phyloP scores from a whole-genome alignment of 1,140 invertebrate species.

The Aphis craccivora region DNA sequence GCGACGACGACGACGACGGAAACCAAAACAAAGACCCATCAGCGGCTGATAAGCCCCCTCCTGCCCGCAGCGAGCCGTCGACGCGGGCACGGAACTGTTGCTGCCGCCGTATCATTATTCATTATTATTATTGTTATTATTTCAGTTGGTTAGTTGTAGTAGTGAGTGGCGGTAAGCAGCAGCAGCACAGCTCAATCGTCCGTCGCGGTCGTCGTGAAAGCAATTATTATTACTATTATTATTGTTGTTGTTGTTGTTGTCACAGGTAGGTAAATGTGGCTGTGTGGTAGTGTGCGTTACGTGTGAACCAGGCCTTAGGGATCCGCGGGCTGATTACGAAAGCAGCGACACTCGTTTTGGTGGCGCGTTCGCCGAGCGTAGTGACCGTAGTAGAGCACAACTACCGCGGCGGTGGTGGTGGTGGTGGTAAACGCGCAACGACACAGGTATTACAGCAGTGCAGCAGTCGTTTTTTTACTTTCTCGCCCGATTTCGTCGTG shows the following conservation, averaged over 20 bases:
- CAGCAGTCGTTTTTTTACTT: conserved; percentile 38
- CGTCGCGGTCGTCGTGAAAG: conserved; percentile 1
- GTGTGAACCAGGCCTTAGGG: not conserved
- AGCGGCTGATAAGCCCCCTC: not conserved
- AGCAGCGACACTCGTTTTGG: conserved; percentile 18
- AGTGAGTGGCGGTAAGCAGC: no score
- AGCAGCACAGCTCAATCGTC: not conserved
- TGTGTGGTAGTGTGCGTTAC: not conserved
- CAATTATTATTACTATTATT: not conserved
- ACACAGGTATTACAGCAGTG: not conserved
- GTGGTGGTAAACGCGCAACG: conserved; percentile 7
- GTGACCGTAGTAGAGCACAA: no score
- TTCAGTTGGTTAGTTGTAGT: not conserved
- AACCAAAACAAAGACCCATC: conserved; percentile 3
- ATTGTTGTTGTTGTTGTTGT: not conserved
- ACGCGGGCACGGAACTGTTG: not conserved
- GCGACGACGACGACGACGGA: not conserved
- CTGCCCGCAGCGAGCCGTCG: no score
- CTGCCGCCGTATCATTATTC: not conserved
- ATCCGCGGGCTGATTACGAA: conserved; percentile 23
- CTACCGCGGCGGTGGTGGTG: not conserved
- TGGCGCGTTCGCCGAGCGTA: not conserved
- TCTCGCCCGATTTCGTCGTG: conserved; percentile 26
- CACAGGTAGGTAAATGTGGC: not conserved
- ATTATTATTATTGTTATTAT: not conserved